These are phyloP conservation scores for Acipenser ruthenus DNA, from an alignment of 2,797 vertebrate species.

Conservation along the genomic window DNA sequence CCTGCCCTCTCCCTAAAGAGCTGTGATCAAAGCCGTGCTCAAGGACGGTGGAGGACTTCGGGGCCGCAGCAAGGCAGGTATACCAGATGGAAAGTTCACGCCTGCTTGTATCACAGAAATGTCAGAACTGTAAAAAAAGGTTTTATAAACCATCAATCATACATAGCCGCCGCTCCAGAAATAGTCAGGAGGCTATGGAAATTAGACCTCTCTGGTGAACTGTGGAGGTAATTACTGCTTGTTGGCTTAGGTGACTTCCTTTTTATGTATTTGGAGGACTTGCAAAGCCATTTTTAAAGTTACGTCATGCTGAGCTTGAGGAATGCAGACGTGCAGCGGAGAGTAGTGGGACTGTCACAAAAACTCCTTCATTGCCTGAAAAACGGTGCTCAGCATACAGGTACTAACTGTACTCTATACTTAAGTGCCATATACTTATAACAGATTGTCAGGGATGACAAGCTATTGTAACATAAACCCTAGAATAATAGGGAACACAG, in stretches of 20 bases:
- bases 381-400: not conserved
- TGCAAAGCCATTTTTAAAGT: constrained; percentile 20
- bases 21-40: constrained; percentile 36
- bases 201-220: constrained; percentile 48
- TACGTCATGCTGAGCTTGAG: constrained; percentile 12
- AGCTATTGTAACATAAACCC: constrained; percentile 26
- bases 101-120: constrained; percentile 60
- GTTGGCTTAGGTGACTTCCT: constrained; percentile 41
- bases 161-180: constrained; percentile 40
- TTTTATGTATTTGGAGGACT: constrained; percentile 24
- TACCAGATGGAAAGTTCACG: constrained; percentile 48
- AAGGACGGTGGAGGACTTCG: constrained; percentile 37
- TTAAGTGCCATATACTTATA: constrained; percentile 1
- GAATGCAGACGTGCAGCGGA: constrained; percentile 6
- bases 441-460: constrained; percentile 6
- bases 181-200: constrained; percentile 38
- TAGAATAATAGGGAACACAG: constrained; percentile 29
- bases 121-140: constrained; percentile 50
- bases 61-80: constrained; percentile 24
- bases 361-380: not conserved
- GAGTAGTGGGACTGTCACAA: not conserved
- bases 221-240: constrained; percentile 49
- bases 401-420: constrained; percentile 20
- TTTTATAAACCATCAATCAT: constrained; percentile 56
- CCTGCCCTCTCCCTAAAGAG: constrained; percentile 45